A percentile compares a stretch with the other conserved stretches of the same genome.
These are phyloP conservation scores for Sebastes oblongus DNA, from an alignment of 2,797 vertebrate genomes.

Conservation along the genomic window DNA sequence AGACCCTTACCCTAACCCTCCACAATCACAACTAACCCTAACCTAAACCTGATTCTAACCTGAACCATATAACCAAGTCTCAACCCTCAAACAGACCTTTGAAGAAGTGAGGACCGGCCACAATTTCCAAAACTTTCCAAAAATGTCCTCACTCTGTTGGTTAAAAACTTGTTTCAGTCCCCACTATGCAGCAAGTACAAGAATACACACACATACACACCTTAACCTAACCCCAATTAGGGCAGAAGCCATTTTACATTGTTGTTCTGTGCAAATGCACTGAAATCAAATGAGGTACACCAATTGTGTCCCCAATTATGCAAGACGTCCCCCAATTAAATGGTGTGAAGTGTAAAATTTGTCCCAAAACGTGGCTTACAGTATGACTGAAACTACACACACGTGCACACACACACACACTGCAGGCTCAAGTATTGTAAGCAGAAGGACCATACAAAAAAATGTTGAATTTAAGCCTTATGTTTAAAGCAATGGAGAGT, in stretches of 20 bases:
- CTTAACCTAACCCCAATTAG: constrained; percentile 41
- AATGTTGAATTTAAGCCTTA: background rate
- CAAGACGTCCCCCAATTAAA: constrained; percentile 29
- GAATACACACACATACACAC: background rate
- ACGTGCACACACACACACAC: background rate
- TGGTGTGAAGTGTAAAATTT: constrained; percentile 4
- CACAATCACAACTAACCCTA: background rate
- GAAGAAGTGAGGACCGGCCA: background rate
- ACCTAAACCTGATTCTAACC: background rate
- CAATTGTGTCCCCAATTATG: constrained; percentile 23
- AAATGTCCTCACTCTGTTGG: background rate
- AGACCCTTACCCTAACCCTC: background rate
- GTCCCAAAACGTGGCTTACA: background rate
- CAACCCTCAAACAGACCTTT: background rate
- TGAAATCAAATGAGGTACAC: constrained; percentile 16
- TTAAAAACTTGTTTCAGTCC: background rate
- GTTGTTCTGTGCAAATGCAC: background rate
- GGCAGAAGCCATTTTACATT: constrained; percentile 8
- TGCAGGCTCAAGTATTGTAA: background rate
- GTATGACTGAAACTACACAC: background rate
- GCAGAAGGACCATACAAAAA: background rate
- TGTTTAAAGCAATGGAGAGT: background rate
- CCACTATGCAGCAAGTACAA: background rate
- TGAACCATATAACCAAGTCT: background rate
- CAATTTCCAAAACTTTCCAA: background rate